Evolutionary conservation across 2,113 vertebrate species (phyloP).

Genomic region (Hiodon tergisus): DNA sequence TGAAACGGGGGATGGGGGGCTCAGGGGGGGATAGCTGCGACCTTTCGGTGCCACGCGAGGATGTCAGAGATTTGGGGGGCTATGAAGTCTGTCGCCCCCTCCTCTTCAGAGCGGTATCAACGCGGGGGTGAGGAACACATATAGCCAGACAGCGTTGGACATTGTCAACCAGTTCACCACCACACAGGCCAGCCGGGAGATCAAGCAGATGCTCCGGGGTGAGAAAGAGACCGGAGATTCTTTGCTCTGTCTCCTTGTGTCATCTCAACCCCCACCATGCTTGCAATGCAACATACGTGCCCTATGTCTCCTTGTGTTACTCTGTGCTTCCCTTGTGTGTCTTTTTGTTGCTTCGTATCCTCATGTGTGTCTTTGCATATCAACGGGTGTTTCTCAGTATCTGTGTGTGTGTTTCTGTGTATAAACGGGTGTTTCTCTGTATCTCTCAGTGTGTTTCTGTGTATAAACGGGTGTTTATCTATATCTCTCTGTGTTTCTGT

Average conservation of each 20-base stretch:
- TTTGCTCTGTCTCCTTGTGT: neutral
- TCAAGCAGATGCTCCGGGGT: constrained; percentile 96
- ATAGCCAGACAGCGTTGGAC: constrained; percentile 92
- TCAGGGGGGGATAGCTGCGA: neutral
- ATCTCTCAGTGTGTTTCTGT: neutral
- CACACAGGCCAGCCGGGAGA: constrained; percentile 93
- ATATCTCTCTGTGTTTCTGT: constrained; percentile 9
- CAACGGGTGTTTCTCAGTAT: too few species aligned
- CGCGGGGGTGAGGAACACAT: constrained; percentile 92
- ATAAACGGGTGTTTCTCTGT: too few species aligned
- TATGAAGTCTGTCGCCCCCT: neutral
- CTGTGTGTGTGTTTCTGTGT: too few species aligned
- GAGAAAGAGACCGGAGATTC: constrained; percentile 5
- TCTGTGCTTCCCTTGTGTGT: too few species aligned
- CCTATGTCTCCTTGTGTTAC: too few species aligned
- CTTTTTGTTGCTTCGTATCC: too few species aligned
- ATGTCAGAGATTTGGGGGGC: too few species aligned
- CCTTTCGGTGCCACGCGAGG: neutral
- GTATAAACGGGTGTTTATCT: too few species aligned
- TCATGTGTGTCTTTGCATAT: too few species aligned
- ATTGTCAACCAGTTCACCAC: constrained; percentile 97
- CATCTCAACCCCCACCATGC: too few species aligned
- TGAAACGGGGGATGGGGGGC: constrained; percentile 4
- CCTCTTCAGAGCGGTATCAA: constrained; percentile 86
- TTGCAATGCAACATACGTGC: too few species aligned